These are phyloP conservation scores for Drosophila tropicalis DNA, from an alignment of 1,140 invertebrate genomes.

Conservation along the genomic window DNA sequence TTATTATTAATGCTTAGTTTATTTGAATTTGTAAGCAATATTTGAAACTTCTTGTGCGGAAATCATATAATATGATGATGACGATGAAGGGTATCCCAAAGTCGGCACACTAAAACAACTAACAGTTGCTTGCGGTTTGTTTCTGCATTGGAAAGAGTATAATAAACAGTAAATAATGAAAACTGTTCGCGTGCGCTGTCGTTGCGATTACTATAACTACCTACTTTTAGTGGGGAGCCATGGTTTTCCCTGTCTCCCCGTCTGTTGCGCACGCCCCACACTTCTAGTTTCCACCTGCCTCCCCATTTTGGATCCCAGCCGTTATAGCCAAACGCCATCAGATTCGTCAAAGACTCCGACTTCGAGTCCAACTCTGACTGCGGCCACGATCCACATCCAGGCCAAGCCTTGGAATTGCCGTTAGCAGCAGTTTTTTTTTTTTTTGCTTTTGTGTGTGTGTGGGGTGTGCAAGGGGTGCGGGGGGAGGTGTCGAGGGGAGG, in stretches of 20 bases:
- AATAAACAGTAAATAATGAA: conserved; percentile 64
- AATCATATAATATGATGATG: too few species aligned
- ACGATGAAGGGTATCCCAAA: not conserved
- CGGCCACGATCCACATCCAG: conserved; percentile 47
- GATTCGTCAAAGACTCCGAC: conserved; percentile 62
- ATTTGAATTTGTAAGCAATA: too few species aligned
- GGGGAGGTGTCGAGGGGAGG: not conserved
- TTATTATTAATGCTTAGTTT: too few species aligned
- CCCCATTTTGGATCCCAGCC: not conserved
- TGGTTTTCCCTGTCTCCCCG: not conserved
- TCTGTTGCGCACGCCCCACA: too few species aligned
- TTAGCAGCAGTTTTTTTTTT: conserved; percentile 34
- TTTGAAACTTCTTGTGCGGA: too few species aligned
- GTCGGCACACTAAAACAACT: not conserved
- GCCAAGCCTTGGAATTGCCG: conserved; percentile 59
- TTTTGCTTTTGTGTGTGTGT: conserved; percentile 16
- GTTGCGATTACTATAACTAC: conserved; percentile 56
- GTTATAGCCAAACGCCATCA: conserved; percentile 21
- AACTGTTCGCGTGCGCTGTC: conserved; percentile 66
- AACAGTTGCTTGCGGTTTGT: not conserved
- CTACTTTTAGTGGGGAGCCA: conserved; percentile 57
- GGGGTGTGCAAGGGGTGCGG: too few species aligned
- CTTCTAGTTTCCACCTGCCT: conserved; percentile 5
- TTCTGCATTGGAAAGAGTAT: conserved; percentile 36
- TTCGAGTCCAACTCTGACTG: conserved; percentile 13